A percentile compares a stretch with the other conserved stretches of the same genome.
These are phyloP conservation scores for Pyrocoelia pectoralis DNA, from an alignment of 2,888 invertebrate species.

Conservation along the genomic window DNA sequence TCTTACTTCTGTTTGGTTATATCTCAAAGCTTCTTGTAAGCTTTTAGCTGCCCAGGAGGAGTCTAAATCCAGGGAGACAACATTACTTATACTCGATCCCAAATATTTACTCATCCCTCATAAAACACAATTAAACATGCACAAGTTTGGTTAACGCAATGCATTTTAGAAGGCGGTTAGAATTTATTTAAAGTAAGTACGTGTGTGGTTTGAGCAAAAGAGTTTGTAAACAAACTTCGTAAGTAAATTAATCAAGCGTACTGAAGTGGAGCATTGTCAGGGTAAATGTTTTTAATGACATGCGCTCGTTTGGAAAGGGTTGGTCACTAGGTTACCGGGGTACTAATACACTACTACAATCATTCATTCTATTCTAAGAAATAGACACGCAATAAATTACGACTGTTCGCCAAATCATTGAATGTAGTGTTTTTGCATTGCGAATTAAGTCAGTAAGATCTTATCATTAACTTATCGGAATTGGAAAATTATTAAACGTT, in stretches of 20 bases:
- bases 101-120: conserved; percentile 51
- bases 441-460: too few species aligned
- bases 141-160: not conserved
- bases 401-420: not conserved
- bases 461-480: too few species aligned
- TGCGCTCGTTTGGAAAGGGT: conserved; percentile 40
- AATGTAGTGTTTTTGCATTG: too few species aligned
- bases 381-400: not conserved
- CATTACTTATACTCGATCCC: conserved; percentile 54
- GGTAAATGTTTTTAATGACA: conserved; percentile 37
- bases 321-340: conserved; percentile 43
- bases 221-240: conserved; percentile 19
- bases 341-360: conserved; percentile 18
- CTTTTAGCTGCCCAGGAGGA: conserved; percentile 69
- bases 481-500: too few species aligned
- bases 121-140: not conserved
- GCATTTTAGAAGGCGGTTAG: not conserved
- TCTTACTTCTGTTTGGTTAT: conserved; percentile 51
- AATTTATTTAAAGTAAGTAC: not conserved
- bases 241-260: conserved; percentile 35
- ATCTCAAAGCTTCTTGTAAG: conserved; percentile 60
- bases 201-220: not conserved
- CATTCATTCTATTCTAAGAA: conserved; percentile 22
- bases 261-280: conserved; percentile 22
- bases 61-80: conserved; percentile 64